Conservation (phyloP, 2,797 vertebrate genomes). For the Acipenser ruthenus region DNA sequence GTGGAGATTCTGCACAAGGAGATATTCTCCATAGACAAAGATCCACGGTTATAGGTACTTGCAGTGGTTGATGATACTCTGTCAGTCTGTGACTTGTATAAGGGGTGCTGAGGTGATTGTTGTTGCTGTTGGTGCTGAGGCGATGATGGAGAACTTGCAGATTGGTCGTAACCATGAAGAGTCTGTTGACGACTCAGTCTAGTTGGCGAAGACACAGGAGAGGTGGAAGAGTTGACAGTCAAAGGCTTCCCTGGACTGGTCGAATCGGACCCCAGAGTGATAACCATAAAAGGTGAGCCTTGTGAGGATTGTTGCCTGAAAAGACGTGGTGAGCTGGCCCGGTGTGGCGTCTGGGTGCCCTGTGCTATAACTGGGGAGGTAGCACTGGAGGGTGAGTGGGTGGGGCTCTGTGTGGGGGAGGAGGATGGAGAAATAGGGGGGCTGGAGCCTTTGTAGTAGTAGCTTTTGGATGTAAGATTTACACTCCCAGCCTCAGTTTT, state of each 20-base stretch:
- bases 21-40: slow-evolving; percentile 82
- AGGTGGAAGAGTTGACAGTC: slow-evolving; percentile 77
- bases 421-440: slow-evolving; percentile 73
- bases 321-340: slow-evolving; percentile 65
- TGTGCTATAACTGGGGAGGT: slow-evolving; percentile 68
- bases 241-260: slow-evolving; percentile 72
- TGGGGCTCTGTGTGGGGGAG: slow-evolving; percentile 83
- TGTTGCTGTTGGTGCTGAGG: slow-evolving; percentile 61
- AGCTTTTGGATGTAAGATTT: slow-evolving; percentile 62
- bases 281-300: slow-evolving; percentile 81
- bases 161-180: slow-evolving; percentile 65
- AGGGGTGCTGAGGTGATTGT: slow-evolving; percentile 53
- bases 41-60: slow-evolving; percentile 66
- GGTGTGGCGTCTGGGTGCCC: slow-evolving; percentile 72
- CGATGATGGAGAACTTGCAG: slow-evolving; percentile 55
- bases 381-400: slow-evolving; percentile 49
- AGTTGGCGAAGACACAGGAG: slow-evolving; percentile 82
- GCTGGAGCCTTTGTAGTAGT: slow-evolving; percentile 78
- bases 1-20: slow-evolving; percentile 84
- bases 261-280: slow-evolving; percentile 73
- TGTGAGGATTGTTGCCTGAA: slow-evolving; percentile 82
- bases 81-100: slow-evolving; percentile 59
- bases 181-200: slow-evolving; percentile 62
- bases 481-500: slow-evolving; percentile 49
- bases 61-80: slow-evolving; percentile 48